Base-by-base conservation (phyloP, 2,888 invertebrate genomes). In the Metacarcinus magister region DNA sequence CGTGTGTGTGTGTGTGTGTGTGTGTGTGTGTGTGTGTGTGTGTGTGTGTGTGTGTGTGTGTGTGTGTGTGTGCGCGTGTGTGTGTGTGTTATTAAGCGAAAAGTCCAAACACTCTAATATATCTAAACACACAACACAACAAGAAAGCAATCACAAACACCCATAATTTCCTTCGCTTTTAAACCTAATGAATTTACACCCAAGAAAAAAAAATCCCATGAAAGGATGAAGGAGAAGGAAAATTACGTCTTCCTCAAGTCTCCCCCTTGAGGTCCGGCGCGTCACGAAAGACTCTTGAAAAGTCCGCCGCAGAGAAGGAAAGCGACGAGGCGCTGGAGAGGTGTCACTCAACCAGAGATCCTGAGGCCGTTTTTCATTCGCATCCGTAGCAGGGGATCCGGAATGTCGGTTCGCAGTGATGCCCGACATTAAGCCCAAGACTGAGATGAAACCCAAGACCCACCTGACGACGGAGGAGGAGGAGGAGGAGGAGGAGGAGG, bases 21-120 rank as follows among this genome's bases (percentile, higher is more conserved):
- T 92, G 92, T 92, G 92, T 92, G 92, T 92, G 92, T 92, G 92
- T 92, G 92, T 92, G 92, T 92, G 92, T 46, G 92, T 92, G 92
- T 92, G 92, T 46, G 92, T 46, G 90, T 28, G 32, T 39, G 39
- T 39, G 39, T 39, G 39, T 39, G 39, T 39, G 39, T 39, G 39
- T 39, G 39, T 39, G 39, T 39, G 54, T 54, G 54, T 54, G 54
- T 60, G 60, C 16, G 60, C 16, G 60, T 60, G 2, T 23, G 23
- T 60, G 19, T 0, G 39, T 23, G 67, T 23, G 19, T 23, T 67
- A 67, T 23, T 67, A 23, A 23, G 67, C 67, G 0, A 67, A 67
- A 10, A 16, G 5, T 23, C n/a, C n/a, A 67, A 23, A 67, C 23
- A 67, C 0, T 16, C 8, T 16, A 10, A 39, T 39, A 39, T 32